These are phyloP conservation scores for Phrixothrix hirtus DNA, from an alignment of 2,888 invertebrate genomes.

Conservation along the genomic window DNA sequence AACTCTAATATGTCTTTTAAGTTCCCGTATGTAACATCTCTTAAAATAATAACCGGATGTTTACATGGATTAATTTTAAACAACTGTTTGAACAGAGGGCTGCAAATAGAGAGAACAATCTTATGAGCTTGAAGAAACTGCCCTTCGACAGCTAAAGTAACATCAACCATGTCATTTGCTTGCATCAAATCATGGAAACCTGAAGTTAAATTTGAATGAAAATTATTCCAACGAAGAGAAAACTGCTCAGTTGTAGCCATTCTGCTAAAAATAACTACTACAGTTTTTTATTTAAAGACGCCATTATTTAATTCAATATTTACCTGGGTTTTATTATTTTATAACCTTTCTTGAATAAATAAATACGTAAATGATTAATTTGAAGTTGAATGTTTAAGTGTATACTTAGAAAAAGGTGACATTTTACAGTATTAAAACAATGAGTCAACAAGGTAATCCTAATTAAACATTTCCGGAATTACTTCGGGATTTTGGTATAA, in stretches of 20 bases:
- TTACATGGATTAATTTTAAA: constrained; percentile 74
- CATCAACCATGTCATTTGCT: constrained; percentile 75
- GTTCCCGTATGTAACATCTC: constrained; percentile 70
- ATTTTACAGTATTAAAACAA: constrained; percentile 10
- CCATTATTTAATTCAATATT: constrained; percentile 19
- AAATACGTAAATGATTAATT: no score
- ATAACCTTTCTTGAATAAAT: no score
- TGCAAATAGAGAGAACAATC: constrained; percentile 76
- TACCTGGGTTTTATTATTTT: constrained; percentile 17
- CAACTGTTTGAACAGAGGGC: constrained; percentile 76
- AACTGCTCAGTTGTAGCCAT: constrained; percentile 67
- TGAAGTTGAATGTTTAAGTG: background rate
- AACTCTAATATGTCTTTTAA: constrained; percentile 71
- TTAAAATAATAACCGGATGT: constrained; percentile 73
- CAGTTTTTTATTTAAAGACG: constrained; percentile 18
- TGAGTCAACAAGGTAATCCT: constrained; percentile 11
- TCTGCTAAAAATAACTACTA: constrained; percentile 32
- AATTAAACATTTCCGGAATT: constrained; percentile 54
- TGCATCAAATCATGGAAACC: constrained; percentile 73
- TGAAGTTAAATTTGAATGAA: constrained; percentile 73
- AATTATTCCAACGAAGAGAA: constrained; percentile 79
- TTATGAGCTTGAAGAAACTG: constrained; percentile 77
- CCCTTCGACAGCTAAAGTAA: constrained; percentile 77
- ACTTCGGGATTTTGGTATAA: constrained; percentile 53
- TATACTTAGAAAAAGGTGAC: background rate